Base-by-base conservation (phyloP, 2,888 invertebrate genomes). In the Drosophila borborema region DNA sequence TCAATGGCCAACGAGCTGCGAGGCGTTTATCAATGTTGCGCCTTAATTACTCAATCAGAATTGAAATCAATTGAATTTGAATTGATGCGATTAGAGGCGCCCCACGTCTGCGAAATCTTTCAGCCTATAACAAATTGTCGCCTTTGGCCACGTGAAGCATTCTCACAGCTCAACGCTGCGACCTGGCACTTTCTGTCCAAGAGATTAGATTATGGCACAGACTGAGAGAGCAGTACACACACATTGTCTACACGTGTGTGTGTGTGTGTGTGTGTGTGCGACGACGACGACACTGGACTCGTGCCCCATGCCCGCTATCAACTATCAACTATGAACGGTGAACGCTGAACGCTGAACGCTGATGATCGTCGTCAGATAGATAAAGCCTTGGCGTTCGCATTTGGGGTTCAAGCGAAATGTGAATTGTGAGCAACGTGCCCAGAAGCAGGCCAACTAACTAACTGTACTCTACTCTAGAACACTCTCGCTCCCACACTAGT, bases 131-230 rank as follows among this genome's bases (percentile, higher is more conserved):
- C 61, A 64, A 77, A 55, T 73, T 68, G 59, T 64, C 43, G 78
- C 64, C 69, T 64, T 70, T 49, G 55, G 84, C 87, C 85, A 87
- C 87, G 85, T 82, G 84, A 85, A 87, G 23, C 46, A n/a, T 20
- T 23, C 45, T 46, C 45, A 46, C 20, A 23, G 45, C 1, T 3
- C 38, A 23, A 76, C 77, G 31, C 43, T 53, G 64, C 63, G 62
- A 64, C 59, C 65, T 23, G 53, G 40, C 49, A 49, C 23, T 31
- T 49, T 31, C 55, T 40, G 55, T 5, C 56, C 45, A 54, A 67
- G 58, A 67, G 79, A 80, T 78, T 77, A 78, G 66, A 77, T 77
- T 77, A 77, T 54, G 64, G 54, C 59, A 53, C 61, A 74, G 74
- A 69, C 63, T 34, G 64, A 51, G 14, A 58, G 56, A 58, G 68